Evolutionary conservation across 2,888 invertebrate species (phyloP), one percentile per base, ranked within the genome.

Genomic region (Bombyx huttoni): DNA sequence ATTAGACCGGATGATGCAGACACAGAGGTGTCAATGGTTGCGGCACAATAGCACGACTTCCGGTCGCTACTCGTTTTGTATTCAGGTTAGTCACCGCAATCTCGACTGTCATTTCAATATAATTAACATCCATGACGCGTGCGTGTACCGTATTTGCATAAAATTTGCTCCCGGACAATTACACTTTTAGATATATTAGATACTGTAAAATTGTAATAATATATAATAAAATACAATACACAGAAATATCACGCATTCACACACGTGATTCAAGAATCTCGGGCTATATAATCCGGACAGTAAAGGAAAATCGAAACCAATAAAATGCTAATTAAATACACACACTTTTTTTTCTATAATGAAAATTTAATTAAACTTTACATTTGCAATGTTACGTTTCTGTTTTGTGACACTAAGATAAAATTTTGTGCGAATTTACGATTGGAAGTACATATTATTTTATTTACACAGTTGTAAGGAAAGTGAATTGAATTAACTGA

Each of bases 11-110:
- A 82, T 81, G 86, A 77, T 79, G 72, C 67, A 67, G 69, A 66
- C 73, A 75, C 67, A 71, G 78, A 87, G 83, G 87, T 88, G 87
- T 86, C 86, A 86, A 87, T 83, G 85, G 84, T 86, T 85, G 84
- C 79, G 65, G 78, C 76, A 87, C 87, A 86, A 87, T 87, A 74
- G 87, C 75, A 72, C 68, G 63, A 75, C 76, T 85, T 87, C 87
- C 87, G 87, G 73, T 68, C 69, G 65, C 67, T 65, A 57, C 68
- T 68, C 74, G 78, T 81, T 86, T 87, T 86, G 86, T 85, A 86
- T 87, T 83, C 86, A 81, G 86, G 87, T 86, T 87, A 86, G 78
- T 85, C 86, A 86, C 86, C 84, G 81, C 80, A 73, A 83, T 84
- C 81, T 80, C 81, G 67, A 70, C 78, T 77, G 76, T 70, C 75